Evolutionary conservation across 2,113 vertebrate genomes (phyloP), one percentile per base, ranked within the genome.

Genomic region (Noturus placidus): DNA sequence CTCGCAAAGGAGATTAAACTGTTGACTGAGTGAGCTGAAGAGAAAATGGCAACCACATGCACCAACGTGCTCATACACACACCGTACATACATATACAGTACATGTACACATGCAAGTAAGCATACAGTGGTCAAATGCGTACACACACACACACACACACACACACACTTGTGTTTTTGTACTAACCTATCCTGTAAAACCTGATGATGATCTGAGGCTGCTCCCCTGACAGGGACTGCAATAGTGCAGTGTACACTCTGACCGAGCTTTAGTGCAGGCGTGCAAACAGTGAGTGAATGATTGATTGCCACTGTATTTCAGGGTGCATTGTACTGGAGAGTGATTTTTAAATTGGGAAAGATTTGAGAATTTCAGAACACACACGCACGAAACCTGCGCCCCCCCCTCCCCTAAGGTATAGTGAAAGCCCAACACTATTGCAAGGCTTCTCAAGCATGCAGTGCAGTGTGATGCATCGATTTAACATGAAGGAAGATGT

Each of bases 1-100:
- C 95, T 96, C 74, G 95, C 95, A 92, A 96, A 95, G 13, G 96
- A 96, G 92, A 96, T 97, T 83, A 96, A 95, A 94, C 93, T 96
- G 93, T 96, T 95, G 95, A 96, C 94, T 97, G 95, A 97, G 95
- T 96, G 95, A 96, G 94, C 93, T 93, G 89, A 92, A 92, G 35
- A 56, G 86, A 61, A 84, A 90, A 56, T 85, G 50, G 67, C 87
- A 74, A 46, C 79, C 67, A 87, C 85, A 89, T 72, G 27, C 86
- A 88, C 72, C 83, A 82, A 90, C 87, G 83, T 57, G 87, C 67
- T 87, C 61, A 82, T 38, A 88, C 76, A 90, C 85, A 88, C 33
- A 84, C 52, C n/a, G 1, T 5, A 87, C 89, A 90, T 87, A 82
- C 84, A 89, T 63, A 87, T 82, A 86, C 84, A 81, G 38, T 63